These are phyloP conservation scores for Corella eumyota DNA, from an alignment of 23 tunicate species.

Conservation along the genomic window DNA sequence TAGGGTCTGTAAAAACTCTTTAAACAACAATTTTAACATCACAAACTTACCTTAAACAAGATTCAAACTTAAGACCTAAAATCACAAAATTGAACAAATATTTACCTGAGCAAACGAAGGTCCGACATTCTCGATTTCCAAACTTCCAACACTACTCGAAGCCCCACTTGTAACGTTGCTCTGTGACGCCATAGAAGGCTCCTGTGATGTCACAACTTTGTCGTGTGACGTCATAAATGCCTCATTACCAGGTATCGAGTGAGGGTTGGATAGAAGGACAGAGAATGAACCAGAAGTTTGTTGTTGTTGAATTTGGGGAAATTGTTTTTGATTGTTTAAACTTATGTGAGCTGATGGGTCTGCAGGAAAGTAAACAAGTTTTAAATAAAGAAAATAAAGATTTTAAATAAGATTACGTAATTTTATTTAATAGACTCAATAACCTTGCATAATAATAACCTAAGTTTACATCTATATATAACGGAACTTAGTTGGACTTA, in stretches of 20 bases:
- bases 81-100: too few relatives aligned
- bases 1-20: too few relatives aligned
- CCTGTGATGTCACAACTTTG: neutral
- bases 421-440: too few relatives aligned
- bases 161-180: too few relatives aligned
- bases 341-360: slow-evolving; percentile 45
- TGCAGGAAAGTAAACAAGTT: slow-evolving; percentile 1
- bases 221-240: neutral
- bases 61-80: neutral
- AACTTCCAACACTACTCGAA: slow-evolving; percentile 25
- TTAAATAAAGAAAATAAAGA: too few relatives aligned
- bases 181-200: too few relatives aligned
- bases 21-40: too few relatives aligned
- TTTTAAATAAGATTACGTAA: too few relatives aligned
- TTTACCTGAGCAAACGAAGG: slow-evolving; percentile 53
- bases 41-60: too few relatives aligned
- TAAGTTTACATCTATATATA: too few relatives aligned
- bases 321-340: slow-evolving; percentile 44
- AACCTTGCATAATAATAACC: too few relatives aligned
- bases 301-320: slow-evolving; percentile 21
- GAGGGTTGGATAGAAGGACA: slow-evolving; percentile 31
- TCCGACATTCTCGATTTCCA: slow-evolving; percentile 11
- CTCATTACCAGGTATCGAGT: slow-evolving; percentile 2
- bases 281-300: slow-evolving; percentile 29
- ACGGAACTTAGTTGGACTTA: too few relatives aligned